Evolutionary conservation across 1,140 invertebrate genomes (phyloP).

Genomic region (Maconellicoccus hirsutus): DNA sequence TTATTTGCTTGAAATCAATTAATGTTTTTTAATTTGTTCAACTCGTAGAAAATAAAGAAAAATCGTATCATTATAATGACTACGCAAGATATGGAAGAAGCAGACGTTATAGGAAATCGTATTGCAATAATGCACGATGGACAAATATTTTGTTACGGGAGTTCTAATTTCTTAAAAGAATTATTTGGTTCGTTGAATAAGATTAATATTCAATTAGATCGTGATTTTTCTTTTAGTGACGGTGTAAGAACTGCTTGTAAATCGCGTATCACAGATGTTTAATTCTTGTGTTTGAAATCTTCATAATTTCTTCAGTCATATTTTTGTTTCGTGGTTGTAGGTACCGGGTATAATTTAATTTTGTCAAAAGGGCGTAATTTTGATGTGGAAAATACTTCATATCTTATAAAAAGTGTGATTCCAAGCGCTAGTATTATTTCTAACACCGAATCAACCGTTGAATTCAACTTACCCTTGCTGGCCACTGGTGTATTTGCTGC

Average conservation of each 20-base stretch:
- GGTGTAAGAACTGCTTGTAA: too few species aligned
- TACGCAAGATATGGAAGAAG: constrained; percentile 98
- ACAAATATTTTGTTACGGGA: constrained; percentile 65
- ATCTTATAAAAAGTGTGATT: not conserved
- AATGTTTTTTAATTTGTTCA: not conserved
- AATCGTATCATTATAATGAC: constrained; percentile 71
- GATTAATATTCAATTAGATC: too few species aligned
- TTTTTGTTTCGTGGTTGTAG: not conserved
- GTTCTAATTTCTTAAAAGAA: constrained; percentile 76
- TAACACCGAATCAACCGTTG: constrained; percentile 32
- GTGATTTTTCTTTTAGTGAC: too few species aligned
- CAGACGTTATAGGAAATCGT: constrained; percentile 85
- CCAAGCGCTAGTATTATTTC: not conserved
- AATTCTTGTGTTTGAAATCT: too few species aligned
- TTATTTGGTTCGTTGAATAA: constrained; percentile 59
- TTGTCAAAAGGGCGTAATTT: not conserved
- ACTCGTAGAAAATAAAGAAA: constrained; percentile 21
- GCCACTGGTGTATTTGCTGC: constrained; percentile 33
- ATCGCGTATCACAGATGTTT: too few species aligned
- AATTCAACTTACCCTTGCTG: constrained; percentile 36
- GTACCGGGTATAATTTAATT: not conserved
- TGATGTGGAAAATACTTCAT: not conserved
- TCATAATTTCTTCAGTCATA: too few species aligned
- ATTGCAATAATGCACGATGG: constrained; percentile 85
- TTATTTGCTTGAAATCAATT: too few species aligned